Evolutionary conservation across 2,888 invertebrate species (phyloP), one percentile per base, ranked within the genome.

Genomic region (Erpobdella octoculata): DNA sequence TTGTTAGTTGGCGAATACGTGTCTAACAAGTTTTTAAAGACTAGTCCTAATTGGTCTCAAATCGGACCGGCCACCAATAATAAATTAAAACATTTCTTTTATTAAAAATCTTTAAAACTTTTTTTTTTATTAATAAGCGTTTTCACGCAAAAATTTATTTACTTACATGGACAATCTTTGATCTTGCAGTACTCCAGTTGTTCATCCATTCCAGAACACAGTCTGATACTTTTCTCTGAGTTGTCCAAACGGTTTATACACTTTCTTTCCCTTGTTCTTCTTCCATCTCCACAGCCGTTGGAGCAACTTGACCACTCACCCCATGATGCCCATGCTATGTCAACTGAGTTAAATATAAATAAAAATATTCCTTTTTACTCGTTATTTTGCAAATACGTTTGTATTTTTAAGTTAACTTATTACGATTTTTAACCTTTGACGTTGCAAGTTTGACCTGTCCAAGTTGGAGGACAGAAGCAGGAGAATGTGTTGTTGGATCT

Each of bases 271-370:
- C 80, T 73, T 71, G 74, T 71, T 75, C 78, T 78, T 53, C 72
- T 72, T 4, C 81, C 81, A 25, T 76, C 76, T 15, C 78, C 80
- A 75, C 81, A 81, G 0, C 77, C 77, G 38, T 76, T 73, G 65
- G 78, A 76, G 73, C 81, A 81, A 2, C 65, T 48, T 8, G 75
- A 74, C 81, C 81, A 81, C 1, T 67, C 70, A 18, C 75, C 62
- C 81, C 81, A 81, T 71, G 79, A 79, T 79, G 15, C 74, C 80
- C 80, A 73, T 9, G 65, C 9, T 0, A 71, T 46, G 12, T 53
- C 66, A 2, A 68, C 68, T 68, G 68, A 21, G 21, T 21, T 25
- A 15, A 3, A 53, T 6, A 6, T 9, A 12, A 53, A 25, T 53
- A 8, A 1, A 9, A 41, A 12, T 41, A 41, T 53, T n/a, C n/a